Evolutionary conservation across 2,113 vertebrate species (phyloP).

Genomic region (Tetrao urogallus): DNA sequence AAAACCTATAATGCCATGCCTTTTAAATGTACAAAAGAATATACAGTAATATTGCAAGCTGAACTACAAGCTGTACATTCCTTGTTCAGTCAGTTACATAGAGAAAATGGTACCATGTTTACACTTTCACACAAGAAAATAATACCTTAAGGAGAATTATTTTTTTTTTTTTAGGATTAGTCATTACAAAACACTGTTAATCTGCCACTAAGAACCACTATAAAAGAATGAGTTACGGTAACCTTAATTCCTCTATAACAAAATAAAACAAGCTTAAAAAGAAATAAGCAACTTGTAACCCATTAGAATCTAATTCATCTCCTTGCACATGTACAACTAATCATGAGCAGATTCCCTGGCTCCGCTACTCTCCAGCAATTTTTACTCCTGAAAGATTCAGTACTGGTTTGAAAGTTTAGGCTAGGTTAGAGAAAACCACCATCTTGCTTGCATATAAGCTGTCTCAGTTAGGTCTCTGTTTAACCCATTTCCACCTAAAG

Average conservation of each 20-base stretch:
- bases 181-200: conserved; percentile 53
- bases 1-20: neutral
- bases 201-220: conserved; percentile 32
- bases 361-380: neutral
- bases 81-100: neutral
- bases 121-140: conserved; percentile 15
- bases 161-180: conserved; percentile 43
- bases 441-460: neutral
- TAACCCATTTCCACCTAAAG: neutral
- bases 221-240: neutral
- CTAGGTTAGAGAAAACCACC: neutral
- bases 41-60: neutral
- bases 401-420: neutral
- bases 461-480: neutral
- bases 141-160: conserved; percentile 16
- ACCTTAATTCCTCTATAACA: neutral
- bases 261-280: neutral
- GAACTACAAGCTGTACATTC: neutral
- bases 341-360: neutral
- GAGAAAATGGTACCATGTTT: neutral
- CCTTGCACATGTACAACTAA: neutral
- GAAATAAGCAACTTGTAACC: neutral
- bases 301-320: neutral
- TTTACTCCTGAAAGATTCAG: neutral
- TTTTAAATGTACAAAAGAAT: neutral